Evolutionary conservation across 1,140 invertebrate species (phyloP).

Genomic region (Drosophila biarmipes): DNA sequence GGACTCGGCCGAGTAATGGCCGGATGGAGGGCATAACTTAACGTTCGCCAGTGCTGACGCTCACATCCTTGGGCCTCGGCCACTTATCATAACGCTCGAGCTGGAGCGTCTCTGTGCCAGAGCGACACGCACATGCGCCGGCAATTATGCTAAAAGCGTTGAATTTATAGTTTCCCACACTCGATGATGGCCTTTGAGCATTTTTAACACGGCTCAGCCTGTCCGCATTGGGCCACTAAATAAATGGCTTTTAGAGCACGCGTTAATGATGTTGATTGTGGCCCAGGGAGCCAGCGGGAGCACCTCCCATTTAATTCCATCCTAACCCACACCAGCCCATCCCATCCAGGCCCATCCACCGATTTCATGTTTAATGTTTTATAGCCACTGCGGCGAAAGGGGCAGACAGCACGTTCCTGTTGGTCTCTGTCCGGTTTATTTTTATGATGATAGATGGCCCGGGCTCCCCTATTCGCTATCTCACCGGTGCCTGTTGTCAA

Average conservation of each 20-base stretch:
- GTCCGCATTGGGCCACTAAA: conserved; percentile 63
- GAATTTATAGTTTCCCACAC: conserved; percentile 76
- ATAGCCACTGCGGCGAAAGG: conserved; percentile 35
- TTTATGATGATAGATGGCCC: conserved; percentile 77
- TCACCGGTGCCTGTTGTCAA: conserved; percentile 44
- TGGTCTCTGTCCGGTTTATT: conserved; percentile 56
- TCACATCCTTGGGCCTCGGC: conserved; percentile 59
- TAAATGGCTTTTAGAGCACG: conserved; percentile 81
- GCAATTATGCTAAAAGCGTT: conserved; percentile 81
- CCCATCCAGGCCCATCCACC: conserved; percentile 11
- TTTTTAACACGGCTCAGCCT: conserved; percentile 66
- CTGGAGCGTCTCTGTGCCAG: conserved; percentile 18
- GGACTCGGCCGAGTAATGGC: conserved; percentile 39
- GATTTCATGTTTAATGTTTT: conserved; percentile 71
- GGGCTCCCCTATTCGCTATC: conserved; percentile 42
- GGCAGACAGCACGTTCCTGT: conserved; percentile 35
- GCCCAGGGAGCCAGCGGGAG: conserved; percentile 44
- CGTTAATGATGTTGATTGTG: conserved; percentile 82
- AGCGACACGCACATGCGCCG: conserved; percentile 67
- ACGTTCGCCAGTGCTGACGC: conserved; percentile 64
- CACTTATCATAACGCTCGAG: conserved; percentile 76
- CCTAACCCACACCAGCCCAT: background rate
- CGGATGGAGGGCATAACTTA: conserved; percentile 64
- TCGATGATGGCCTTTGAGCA: conserved; percentile 31
- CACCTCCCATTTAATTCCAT: background rate